Percentiles rank a stretch among this genome's conserved stretches.
Conservation (phyloP, 1,140 invertebrate genomes). For the Drosophila parvula region DNA sequence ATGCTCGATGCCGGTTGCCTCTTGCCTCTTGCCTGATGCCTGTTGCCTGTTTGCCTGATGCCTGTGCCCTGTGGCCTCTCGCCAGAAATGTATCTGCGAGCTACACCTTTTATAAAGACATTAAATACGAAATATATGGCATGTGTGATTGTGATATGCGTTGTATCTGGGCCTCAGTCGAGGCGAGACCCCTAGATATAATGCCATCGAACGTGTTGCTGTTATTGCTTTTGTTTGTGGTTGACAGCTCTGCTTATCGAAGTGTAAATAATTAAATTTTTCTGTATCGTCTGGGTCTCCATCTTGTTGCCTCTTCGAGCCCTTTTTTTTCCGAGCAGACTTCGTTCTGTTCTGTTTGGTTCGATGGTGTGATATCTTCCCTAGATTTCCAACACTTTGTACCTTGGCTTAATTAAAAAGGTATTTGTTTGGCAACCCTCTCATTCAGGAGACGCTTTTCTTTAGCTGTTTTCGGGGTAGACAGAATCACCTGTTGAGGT, state of each 20-base stretch:
- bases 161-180: constrained; percentile 60
- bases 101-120: constrained; percentile 81
- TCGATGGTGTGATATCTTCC: constrained; percentile 35
- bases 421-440: constrained; percentile 4
- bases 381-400: constrained; percentile 61
- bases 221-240: constrained; percentile 61
- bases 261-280: constrained; percentile 82
- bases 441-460: not conserved
- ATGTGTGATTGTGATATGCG: constrained; percentile 79
- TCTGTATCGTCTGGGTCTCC: constrained; percentile 46
- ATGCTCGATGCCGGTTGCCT: constrained; percentile 7
- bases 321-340: constrained; percentile 2
- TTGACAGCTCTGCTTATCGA: constrained; percentile 80
- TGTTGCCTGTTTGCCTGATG: constrained; percentile 8
- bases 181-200: constrained; percentile 65
- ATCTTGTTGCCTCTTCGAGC: constrained; percentile 35
- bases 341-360: constrained; percentile 13
- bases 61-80: constrained; percentile 26
- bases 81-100: constrained; percentile 73
- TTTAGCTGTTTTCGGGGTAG: not conserved
- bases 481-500: constrained; percentile 51
- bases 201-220: constrained; percentile 55
- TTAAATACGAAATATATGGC: constrained; percentile 80
- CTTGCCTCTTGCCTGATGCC: constrained; percentile 16
- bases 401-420: constrained; percentile 37